These are phyloP conservation scores for Orthosia gothica DNA, from an alignment of 2,888 invertebrate genomes.

Conservation along the genomic window DNA sequence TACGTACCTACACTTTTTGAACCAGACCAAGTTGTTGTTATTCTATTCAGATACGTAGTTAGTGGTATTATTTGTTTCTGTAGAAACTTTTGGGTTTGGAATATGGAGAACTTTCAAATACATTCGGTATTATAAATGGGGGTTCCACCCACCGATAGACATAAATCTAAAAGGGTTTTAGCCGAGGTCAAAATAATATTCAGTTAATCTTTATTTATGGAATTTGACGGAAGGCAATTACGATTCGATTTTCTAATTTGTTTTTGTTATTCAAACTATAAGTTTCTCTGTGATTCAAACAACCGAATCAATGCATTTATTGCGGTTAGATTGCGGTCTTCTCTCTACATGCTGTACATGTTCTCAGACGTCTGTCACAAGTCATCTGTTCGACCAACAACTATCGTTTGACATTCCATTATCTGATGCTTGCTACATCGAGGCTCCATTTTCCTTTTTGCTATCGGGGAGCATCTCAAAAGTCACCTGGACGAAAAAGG, in stretches of 20 bases:
- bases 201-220: conserved; percentile 47
- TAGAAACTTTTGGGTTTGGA: conserved; percentile 43
- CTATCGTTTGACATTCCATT: neutral
- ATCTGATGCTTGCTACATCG: neutral
- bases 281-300: neutral
- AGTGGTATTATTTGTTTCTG: conserved; percentile 22
- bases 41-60: conserved; percentile 28
- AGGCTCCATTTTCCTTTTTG: neutral
- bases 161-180: conserved; percentile 35
- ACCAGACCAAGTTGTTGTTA: conserved; percentile 14
- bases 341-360: neutral
- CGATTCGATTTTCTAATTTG: neutral
- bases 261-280: neutral
- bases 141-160: conserved; percentile 18
- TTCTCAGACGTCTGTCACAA: neutral
- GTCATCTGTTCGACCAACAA: neutral
- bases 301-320: neutral
- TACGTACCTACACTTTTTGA: no score
- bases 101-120: conserved; percentile 15
- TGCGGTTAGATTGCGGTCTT: no score
- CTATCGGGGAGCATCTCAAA: no score
- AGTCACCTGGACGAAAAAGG: no score
- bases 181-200: conserved; percentile 27
- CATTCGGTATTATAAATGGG: conserved; percentile 16
- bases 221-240: conserved; percentile 8